Conservation (phyloP, 2,113 vertebrate species). For the Otocyon megalotis region DNA sequence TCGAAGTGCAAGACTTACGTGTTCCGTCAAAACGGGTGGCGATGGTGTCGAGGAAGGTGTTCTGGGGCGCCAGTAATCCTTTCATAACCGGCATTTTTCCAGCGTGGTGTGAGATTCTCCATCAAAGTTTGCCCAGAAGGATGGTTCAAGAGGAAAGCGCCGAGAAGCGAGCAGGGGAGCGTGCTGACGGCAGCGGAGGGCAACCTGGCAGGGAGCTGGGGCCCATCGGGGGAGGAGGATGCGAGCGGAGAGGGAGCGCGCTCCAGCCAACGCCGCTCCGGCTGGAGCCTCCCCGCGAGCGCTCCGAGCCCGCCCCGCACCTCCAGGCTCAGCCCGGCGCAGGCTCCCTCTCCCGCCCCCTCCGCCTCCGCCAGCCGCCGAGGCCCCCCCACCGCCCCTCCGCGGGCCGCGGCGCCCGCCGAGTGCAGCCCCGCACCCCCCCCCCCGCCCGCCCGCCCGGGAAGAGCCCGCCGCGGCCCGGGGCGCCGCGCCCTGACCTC, state of each 20-base stretch:
- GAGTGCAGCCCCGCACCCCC: neutral
- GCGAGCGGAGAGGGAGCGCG: neutral
- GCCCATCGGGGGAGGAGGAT: neutral
- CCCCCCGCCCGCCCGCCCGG: neutral
- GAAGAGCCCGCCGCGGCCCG: neutral
- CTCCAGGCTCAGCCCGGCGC: slow-evolving; percentile 23
- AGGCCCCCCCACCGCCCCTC: neutral
- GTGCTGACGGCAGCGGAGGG: slow-evolving; percentile 54
- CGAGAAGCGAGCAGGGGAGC: slow-evolving; percentile 73
- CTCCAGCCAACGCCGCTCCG: slow-evolving; percentile 22
- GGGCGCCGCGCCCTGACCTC: slow-evolving; percentile 68
- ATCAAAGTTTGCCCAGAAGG: slow-evolving; percentile 93
- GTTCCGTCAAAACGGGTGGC: slow-evolving; percentile 99
- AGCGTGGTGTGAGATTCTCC: slow-evolving; percentile 93
- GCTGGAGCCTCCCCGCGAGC: slow-evolving; percentile 66
- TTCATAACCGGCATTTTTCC: slow-evolving; percentile 99
- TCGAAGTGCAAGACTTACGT: slow-evolving; percentile 92
- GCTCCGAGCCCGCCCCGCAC: slow-evolving; percentile 65
- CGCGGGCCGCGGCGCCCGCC: neutral
- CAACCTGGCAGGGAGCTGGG: slow-evolving; percentile 23
- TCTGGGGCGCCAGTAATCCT: slow-evolving; percentile 98
- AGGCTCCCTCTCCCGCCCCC: slow-evolving; percentile 27
- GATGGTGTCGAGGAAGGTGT: slow-evolving; percentile 99
- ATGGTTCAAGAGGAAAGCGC: slow-evolving; percentile 85
- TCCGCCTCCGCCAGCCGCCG: slow-evolving; percentile 29